phyloP scores from a whole-genome alignment of 1,140 invertebrate genomes.

The Apocrypta bakeri region DNA sequence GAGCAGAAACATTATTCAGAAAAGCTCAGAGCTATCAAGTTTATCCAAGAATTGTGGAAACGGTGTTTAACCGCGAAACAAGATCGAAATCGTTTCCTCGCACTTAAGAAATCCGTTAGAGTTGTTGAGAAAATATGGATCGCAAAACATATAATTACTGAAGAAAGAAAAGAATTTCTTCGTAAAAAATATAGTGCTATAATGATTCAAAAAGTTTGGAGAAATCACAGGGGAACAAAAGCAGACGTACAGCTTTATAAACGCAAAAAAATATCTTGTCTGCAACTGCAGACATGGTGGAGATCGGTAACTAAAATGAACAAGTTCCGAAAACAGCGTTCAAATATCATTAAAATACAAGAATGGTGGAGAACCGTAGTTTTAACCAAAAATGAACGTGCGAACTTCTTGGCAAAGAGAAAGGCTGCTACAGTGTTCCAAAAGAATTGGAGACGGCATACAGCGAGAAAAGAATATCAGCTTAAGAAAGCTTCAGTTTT shows the following conservation, averaged over 20 bases:
- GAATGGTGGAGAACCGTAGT: slow-evolving; percentile 56
- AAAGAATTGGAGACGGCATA: slow-evolving; percentile 60
- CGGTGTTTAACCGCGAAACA: slow-evolving; percentile 64
- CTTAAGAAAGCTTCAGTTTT: slow-evolving; percentile 50
- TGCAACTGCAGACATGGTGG: slow-evolving; percentile 61
- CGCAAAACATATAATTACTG: slow-evolving; percentile 33
- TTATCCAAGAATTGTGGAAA: slow-evolving; percentile 73
- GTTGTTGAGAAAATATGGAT: slow-evolving; percentile 61
- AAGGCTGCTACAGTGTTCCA: slow-evolving; percentile 56
- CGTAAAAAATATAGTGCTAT: slow-evolving; percentile 38
- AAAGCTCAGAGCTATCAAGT: slow-evolving; percentile 63
- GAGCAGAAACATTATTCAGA: slow-evolving; percentile 66
- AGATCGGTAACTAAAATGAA: slow-evolving; percentile 40
- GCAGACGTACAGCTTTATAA: slow-evolving; percentile 47
- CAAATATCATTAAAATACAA: slow-evolving; percentile 57
- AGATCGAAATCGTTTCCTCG: slow-evolving; percentile 67
- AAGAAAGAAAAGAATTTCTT: slow-evolving; percentile 53
- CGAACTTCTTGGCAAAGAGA: slow-evolving; percentile 45
- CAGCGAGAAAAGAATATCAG: slow-evolving; percentile 48
- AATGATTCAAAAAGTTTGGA: slow-evolving; percentile 62
- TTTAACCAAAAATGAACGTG: slow-evolving; percentile 29
- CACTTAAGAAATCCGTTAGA: slow-evolving; percentile 59
- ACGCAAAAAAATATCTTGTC: slow-evolving; percentile 43
- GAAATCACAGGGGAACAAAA: slow-evolving; percentile 52
- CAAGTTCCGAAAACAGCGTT: slow-evolving; percentile 33